Evolutionary conservation across 2,797 vertebrate genomes (phyloP).

Genomic region (Eulemur albifrons): DNA sequence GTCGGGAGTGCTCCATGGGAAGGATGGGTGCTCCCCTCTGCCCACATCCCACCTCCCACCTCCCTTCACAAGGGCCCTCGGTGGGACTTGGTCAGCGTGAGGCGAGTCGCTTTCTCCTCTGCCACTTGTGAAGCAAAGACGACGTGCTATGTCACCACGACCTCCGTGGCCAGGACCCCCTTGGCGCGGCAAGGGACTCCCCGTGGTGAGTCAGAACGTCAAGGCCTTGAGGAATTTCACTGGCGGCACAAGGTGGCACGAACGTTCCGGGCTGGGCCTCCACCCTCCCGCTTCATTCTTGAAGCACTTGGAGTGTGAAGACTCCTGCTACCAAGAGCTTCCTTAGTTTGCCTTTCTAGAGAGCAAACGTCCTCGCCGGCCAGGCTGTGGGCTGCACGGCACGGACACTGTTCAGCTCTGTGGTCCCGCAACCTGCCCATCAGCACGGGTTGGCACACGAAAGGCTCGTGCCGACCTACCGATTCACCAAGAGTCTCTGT

Average conservation of each 20-base stretch:
- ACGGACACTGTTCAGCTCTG: background rate
- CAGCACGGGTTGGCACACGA: background rate
- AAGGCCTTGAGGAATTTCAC: background rate
- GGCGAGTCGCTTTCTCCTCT: background rate
- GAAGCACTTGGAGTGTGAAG: background rate
- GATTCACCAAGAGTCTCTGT: background rate
- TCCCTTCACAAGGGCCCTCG: background rate
- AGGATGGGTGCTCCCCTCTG: background rate
- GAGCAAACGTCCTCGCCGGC: background rate
- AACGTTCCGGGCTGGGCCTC: background rate
- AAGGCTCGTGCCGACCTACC: background rate
- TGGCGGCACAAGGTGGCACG: background rate
- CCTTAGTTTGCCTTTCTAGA: background rate
- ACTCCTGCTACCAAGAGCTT: background rate
- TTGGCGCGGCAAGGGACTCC: background rate
- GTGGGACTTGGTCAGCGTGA: background rate
- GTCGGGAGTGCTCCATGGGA: background rate
- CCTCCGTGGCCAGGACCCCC: background rate
- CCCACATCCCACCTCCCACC: background rate
- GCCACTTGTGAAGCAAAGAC: background rate
- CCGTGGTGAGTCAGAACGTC: background rate
- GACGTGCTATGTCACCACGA: fast-evolving
- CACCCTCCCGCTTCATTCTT: background rate
- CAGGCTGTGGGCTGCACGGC: fast-evolving
- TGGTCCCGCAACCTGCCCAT: background rate